Conservation (phyloP, 1,140 invertebrate genomes). For the Aphis gossypii region DNA sequence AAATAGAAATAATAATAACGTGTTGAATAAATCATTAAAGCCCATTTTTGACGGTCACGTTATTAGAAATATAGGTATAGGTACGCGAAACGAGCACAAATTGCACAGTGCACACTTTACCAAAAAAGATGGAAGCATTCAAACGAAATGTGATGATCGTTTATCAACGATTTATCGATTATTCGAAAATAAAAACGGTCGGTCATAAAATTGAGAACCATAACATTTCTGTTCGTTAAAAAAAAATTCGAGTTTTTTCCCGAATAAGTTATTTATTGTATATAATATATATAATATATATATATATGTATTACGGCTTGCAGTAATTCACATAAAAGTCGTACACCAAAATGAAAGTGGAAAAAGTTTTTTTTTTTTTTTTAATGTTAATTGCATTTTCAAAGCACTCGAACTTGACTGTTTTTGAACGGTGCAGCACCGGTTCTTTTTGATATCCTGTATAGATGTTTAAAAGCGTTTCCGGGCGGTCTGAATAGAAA, state of each 20-base stretch:
- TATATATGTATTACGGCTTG: not conserved
- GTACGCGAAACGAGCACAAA: not conserved
- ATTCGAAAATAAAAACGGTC: conserved; percentile 27
- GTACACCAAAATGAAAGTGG: not conserved
- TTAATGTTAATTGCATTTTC: not conserved
- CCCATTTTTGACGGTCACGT: not conserved
- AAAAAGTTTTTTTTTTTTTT: not conserved
- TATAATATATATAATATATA: not conserved
- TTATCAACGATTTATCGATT: conserved; percentile 30
- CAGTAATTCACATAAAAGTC: not conserved
- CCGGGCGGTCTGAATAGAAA: not conserved
- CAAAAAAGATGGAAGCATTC: conserved; percentile 13
- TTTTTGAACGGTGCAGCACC: not conserved
- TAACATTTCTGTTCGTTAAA: not conserved
- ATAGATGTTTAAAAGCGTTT: not conserved
- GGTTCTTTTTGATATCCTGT: not conserved
- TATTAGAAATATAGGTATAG: not conserved
- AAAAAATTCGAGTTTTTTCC: not conserved
- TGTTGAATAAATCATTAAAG: conserved; percentile 29
- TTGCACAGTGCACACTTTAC: not conserved
- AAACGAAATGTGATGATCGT: not conserved
- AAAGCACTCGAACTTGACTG: not conserved
- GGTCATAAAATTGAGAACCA: not conserved
- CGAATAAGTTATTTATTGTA: not conserved
- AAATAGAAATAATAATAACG: conserved; percentile 6